These are phyloP conservation scores for Coecobrya sp. DNA, from an alignment of 2,888 invertebrate genomes.

Conservation along the genomic window DNA sequence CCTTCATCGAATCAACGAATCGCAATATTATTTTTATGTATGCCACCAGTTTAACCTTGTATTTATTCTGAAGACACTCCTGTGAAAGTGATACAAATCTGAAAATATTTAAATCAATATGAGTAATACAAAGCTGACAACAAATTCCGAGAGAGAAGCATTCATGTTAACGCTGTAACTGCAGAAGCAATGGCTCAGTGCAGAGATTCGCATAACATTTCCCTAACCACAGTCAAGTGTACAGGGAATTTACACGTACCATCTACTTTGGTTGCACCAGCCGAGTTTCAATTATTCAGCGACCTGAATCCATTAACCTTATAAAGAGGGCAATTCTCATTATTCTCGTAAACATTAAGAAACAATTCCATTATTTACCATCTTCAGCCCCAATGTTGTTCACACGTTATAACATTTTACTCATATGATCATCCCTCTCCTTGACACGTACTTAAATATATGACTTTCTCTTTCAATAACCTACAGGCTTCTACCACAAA, in stretches of 20 bases:
- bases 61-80: neutral
- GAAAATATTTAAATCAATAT: neutral
- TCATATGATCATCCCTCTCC: neutral
- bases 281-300: neutral
- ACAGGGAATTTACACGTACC: neutral
- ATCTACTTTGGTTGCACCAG: neutral
- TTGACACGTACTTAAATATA: neutral
- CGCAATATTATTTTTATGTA: neutral
- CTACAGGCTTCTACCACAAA: neutral
- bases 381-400: neutral
- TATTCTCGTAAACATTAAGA: neutral
- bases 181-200: too few species aligned
- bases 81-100: slow-evolving; percentile 2
- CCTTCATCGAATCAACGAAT: neutral
- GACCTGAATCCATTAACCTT: neutral
- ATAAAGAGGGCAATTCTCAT: neutral
- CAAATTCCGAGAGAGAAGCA: neutral
- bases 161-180: neutral
- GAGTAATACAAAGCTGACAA: neutral
- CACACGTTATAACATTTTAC: neutral
- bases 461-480: neutral
- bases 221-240: neutral
- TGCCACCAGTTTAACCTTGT: neutral
- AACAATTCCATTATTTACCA: neutral
- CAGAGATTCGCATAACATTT: too few species aligned